phyloP scores from a whole-genome alignment of 2,888 invertebrate species.

The Cloeon dipterum region DNA sequence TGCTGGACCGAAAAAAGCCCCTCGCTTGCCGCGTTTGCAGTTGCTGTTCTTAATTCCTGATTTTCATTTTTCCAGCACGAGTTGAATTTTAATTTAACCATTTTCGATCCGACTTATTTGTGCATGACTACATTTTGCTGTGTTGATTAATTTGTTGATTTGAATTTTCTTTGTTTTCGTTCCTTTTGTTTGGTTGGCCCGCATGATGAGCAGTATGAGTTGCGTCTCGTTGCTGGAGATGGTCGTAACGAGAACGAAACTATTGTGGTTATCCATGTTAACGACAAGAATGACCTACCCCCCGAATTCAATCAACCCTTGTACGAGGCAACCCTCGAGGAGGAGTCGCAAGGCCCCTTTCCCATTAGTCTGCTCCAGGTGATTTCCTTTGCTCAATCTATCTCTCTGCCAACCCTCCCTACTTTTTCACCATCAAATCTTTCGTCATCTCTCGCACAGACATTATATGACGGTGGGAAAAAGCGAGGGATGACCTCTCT shows the following conservation, averaged over 20 bases:
- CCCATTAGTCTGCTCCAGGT: constrained; percentile 51
- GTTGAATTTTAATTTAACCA: not conserved
- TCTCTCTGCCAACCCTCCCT: not conserved
- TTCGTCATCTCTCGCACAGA: too few species aligned
- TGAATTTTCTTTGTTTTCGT: too few species aligned
- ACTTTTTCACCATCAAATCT: not conserved
- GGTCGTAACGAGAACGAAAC: constrained; percentile 77
- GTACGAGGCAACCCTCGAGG: constrained; percentile 48
- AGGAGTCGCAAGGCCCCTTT: constrained; percentile 48
- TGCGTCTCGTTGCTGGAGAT: constrained; percentile 73
- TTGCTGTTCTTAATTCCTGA: too few species aligned
- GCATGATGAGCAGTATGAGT: constrained; percentile 45
- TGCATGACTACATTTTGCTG: too few species aligned
- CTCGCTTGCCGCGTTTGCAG: too few species aligned
- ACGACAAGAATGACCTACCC: constrained; percentile 76
- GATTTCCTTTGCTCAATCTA: not conserved
- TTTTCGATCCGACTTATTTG: not conserved
- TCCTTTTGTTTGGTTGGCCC: constrained; percentile 6
- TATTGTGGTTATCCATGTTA: constrained; percentile 54
- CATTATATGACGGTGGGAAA: too few species aligned
- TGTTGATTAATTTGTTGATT: too few species aligned
- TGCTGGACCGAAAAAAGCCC: constrained; percentile 12
- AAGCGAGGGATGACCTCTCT: too few species aligned
- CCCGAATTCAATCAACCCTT: constrained; percentile 50
- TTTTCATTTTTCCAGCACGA: constrained; percentile 8